Conservation (phyloP, 2,888 invertebrate genomes). For the Lepidochrysops patricia region DNA sequence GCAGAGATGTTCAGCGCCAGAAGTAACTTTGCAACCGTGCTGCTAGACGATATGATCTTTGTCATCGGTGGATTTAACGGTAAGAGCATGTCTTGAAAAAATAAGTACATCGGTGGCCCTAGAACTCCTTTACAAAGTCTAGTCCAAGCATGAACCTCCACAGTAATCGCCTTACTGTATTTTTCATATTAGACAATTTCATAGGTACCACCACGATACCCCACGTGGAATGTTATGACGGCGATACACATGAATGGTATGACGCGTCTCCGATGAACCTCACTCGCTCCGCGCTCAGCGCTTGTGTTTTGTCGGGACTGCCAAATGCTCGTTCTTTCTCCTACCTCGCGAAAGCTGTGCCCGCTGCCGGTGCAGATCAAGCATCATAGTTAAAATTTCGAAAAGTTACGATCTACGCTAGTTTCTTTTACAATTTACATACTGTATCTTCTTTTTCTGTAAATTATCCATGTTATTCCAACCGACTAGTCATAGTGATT, state of each 20-base stretch:
- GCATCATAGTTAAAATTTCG: constrained; percentile 25
- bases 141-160: too few relatives aligned
- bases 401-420: not conserved
- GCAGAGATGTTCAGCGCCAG: constrained; percentile 84
- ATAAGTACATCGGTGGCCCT: too few relatives aligned
- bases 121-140: too few relatives aligned
- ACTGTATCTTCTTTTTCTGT: not conserved
- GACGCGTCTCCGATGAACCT: constrained; percentile 86
- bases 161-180: too few relatives aligned
- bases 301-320: constrained; percentile 83
- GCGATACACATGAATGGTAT: constrained; percentile 77
- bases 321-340: constrained; percentile 81
- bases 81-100: too few relatives aligned
- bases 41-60: constrained; percentile 84
- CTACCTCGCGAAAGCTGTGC: constrained; percentile 64
- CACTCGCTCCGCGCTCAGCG: constrained; percentile 86
- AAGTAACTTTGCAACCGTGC: constrained; percentile 87
- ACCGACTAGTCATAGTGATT: not conserved
- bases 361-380: constrained; percentile 65
- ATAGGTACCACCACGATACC: constrained; percentile 81
- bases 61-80: constrained; percentile 91
- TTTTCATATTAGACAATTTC: too few relatives aligned
- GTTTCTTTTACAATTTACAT: not conserved
- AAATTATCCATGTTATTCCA: not conserved
- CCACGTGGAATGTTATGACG: constrained; percentile 86